Evolutionary conservation across 2,113 vertebrate genomes (phyloP), one percentile per base, ranked within the genome.

Genomic region (Hystrix cristata): DNA sequence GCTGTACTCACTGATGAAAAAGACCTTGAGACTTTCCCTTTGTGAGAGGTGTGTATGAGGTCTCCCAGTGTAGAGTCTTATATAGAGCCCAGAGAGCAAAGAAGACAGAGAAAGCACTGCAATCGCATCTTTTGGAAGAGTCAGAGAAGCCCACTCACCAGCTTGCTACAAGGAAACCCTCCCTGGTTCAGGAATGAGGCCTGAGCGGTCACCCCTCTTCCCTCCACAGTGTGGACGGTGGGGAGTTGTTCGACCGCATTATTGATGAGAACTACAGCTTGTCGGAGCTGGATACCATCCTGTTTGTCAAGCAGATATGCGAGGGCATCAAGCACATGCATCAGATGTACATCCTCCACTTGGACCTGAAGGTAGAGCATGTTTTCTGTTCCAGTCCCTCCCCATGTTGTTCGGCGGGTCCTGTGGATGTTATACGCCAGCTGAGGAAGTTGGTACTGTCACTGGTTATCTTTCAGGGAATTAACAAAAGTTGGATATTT

Each of bases 251-350:
- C 83, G 99, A 99, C 97, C 99, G 99, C 93, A 99, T 99, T 98
- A 99, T 99, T 21, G 99, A 99, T 19, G 99, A 99, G 90, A 99
- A 99, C 98, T 99, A 98, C 98, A 99, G 98, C 95, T 98, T 99
- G 97, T 99, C 99, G 0, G 99, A 99, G 98, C 97, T 99, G 96
- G 99, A 99, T 97, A 99, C 99, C 2, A 99, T 99, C 96, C 98
- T 99, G 8, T 99, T 99, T 95, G 99, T 99, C 92, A 99, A 99
- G 65, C 99, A 99, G 97, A 99, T 99, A 97, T 99, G 99, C 91
- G 99, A 99, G 95, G 99, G 99, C 21, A 98, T 99, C 96, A 99
- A 99, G 88, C 99, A 99, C 98, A 99, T 99, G 99, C 99, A 99
- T 64, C 99, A 99, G 97, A 99, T 99, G 99, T 99, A 99, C 96